Conservation (phyloP, 2,888 invertebrate genomes). For the Archips crataeganus region DNA sequence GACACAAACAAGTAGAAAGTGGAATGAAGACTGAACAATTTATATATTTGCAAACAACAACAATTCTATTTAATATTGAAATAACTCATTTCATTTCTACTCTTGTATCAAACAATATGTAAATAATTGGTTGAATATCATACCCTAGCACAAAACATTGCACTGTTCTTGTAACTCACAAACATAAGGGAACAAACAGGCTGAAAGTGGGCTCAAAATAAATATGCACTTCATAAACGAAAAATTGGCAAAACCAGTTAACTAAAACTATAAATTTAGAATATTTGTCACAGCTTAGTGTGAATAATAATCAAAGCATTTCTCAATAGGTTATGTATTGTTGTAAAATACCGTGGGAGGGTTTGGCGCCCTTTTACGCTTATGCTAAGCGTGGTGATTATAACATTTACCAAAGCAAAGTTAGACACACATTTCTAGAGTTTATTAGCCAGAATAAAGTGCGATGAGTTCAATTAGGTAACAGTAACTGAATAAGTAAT, state of each 20-base stretch:
- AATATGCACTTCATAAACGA: no score
- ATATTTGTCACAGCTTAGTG: neutral
- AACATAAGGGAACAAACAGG: no score
- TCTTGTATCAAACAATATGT: no score
- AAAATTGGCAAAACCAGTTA: no score
- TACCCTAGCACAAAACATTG: no score
- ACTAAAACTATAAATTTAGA: neutral
- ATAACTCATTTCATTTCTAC: no score
- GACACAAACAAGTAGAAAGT: no score
- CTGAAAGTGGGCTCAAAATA: neutral
- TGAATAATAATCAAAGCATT: neutral
- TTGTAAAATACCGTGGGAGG: neutral
- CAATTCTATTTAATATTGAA: no score
- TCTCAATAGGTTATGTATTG: neutral
- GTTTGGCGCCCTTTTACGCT: neutral
- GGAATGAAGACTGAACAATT: no score
- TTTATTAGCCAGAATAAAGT: neutral
- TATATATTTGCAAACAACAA: no score
- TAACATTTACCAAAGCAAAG: neutral
- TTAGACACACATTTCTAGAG: neutral
- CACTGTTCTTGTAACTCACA: no score
- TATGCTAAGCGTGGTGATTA: neutral
- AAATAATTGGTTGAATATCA: no score
- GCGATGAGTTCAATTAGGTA: constrained; percentile 11
- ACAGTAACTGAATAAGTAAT: neutral